Base-by-base conservation (phyloP, 2,888 invertebrate genomes). In the Mimas tiliae region DNA sequence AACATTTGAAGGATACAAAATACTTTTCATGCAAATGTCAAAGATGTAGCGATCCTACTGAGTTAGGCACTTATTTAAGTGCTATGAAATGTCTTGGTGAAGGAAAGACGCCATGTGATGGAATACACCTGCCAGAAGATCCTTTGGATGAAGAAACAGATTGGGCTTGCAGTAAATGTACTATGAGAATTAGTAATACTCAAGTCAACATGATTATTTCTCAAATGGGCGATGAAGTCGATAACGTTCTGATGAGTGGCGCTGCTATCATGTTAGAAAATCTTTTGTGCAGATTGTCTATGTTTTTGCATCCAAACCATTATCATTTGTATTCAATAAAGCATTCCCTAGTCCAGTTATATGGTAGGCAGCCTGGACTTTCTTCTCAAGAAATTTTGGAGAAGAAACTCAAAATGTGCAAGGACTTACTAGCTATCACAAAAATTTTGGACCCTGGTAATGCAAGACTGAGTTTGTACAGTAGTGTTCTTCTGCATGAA, bases 321-420 rank as follows among this genome's bases (percentile, higher is more conserved):
- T 98, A 97, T 83, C 97, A 97, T 75, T 94, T 97, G 72, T 97
- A 97, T 78, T 95, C 96, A 0, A 94, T 97, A 9, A 96, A 97
- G 76, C 98, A 98, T 86, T 96, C 97, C 0, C 88, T 98, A 42
- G 94, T 98, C 64, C 98, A 98, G 81, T 84, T 98, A 63, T 96
- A 96, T 81, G 97, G 97, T 8, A 94, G 96, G 71, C 96, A 96
- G 70, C 89, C 94, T 52, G 96, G 95, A 33, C 95, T 95, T 72
- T 90, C 95, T 50, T 94, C 94, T 2, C 94, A 94, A 64, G 95
- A 95, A 63, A 91, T 95, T 64, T 84, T 96, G 64, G 93, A 94
- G 11, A 95, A 94, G 72, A 97, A 98, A 85, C 89, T 95, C 1
- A 93, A 94, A 70, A 95, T 96, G 87, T 96, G 96, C 72, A 92